phyloP scores from a whole-genome alignment of 2,797 vertebrate genomes.

The Gallinago nigripennis region DNA sequence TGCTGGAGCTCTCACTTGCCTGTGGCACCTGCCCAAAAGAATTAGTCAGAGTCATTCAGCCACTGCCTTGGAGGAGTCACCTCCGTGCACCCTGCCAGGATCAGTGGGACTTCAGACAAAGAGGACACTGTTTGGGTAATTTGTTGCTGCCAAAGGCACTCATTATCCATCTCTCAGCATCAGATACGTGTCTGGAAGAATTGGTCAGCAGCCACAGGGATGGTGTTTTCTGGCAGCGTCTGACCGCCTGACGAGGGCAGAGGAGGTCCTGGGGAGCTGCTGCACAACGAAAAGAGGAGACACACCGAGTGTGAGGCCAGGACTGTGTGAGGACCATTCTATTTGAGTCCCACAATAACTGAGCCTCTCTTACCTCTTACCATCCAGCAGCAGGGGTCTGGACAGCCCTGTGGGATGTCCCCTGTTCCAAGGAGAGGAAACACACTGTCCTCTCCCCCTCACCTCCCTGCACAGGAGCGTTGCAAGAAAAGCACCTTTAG shows the following conservation, averaged over 20 bases:
- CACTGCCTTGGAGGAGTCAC: background rate
- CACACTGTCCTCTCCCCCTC: background rate
- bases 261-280: background rate
- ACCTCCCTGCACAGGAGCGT: background rate
- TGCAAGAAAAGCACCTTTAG: background rate
- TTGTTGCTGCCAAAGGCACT: background rate
- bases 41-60: background rate
- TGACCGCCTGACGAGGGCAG: background rate
- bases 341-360: fast-evolving
- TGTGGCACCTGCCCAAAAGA: conserved; percentile 18
- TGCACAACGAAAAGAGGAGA: background rate
- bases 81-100: background rate
- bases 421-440: background rate
- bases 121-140: background rate
- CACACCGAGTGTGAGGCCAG: background rate
- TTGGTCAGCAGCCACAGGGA: background rate
- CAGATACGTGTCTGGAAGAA: background rate
- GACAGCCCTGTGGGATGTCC: background rate
- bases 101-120: background rate
- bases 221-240: background rate
- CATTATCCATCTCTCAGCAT: background rate
- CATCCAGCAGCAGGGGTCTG: background rate
- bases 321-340: background rate
- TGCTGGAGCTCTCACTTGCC: background rate
- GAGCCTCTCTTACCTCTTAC: background rate